phyloP scores from a whole-genome alignment of 2,888 invertebrate species.

The Clusia tigrina region DNA sequence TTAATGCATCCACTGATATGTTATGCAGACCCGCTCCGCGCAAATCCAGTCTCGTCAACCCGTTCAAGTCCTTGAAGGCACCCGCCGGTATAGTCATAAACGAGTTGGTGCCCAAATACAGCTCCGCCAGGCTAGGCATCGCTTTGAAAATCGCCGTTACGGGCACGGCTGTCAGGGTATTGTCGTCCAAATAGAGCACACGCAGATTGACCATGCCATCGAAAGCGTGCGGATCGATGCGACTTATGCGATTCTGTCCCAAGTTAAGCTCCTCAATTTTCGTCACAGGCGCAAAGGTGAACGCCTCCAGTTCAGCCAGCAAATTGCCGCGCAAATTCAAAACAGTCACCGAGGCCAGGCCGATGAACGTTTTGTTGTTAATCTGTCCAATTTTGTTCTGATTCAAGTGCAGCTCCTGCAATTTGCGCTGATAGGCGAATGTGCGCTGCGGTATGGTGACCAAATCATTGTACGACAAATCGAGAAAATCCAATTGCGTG shows the following conservation, averaged over 20 bases:
- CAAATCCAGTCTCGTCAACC: constrained; percentile 79
- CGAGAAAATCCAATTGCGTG: constrained; percentile 83
- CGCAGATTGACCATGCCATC: constrained; percentile 78
- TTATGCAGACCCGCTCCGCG: constrained; percentile 82
- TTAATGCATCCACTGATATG: constrained; percentile 79
- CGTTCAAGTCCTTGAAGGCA: constrained; percentile 79
- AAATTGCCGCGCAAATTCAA: constrained; percentile 84
- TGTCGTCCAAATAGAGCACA: constrained; percentile 84
- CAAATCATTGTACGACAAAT: constrained; percentile 84
- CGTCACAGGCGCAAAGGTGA: constrained; percentile 76
- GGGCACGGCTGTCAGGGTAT: constrained; percentile 80
- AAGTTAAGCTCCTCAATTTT: constrained; percentile 86
- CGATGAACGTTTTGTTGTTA: constrained; percentile 81
- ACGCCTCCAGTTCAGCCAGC: constrained; percentile 78
- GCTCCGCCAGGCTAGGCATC: constrained; percentile 80
- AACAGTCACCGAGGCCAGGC: constrained; percentile 79
- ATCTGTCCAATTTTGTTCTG: constrained; percentile 85
- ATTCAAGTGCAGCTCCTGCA: constrained; percentile 83
- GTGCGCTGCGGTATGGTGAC: constrained; percentile 82
- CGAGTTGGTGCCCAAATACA: constrained; percentile 84
- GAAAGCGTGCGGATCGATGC: constrained; percentile 80
- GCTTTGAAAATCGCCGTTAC: constrained; percentile 74
- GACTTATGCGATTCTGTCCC: constrained; percentile 84
- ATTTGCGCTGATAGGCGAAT: constrained; percentile 81
- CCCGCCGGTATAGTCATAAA: constrained; percentile 80